phyloP scores from a whole-genome alignment of 1,140 invertebrate genomes.

The Parasteatoda tepidariorum region DNA sequence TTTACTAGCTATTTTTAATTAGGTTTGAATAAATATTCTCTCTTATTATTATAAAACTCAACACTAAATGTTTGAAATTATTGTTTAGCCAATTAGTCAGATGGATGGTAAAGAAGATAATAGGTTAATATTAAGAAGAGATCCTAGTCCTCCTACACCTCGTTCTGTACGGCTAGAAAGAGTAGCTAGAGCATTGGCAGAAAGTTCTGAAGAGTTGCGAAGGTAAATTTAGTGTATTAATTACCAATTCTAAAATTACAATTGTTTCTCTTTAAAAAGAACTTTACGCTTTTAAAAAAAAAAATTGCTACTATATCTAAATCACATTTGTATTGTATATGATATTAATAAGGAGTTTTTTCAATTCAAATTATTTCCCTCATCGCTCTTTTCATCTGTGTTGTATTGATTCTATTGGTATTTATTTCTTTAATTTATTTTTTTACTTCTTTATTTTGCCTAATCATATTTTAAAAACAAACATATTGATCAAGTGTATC shows the following conservation, averaged over 20 bases:
- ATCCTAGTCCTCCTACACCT: conserved; percentile 83
- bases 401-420: no score
- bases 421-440: no score
- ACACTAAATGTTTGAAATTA: background rate
- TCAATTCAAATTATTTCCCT: no score
- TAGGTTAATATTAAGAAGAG: conserved; percentile 71
- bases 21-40: no score
- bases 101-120: conserved; percentile 74
- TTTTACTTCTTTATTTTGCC: no score
- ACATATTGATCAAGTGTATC: no score
- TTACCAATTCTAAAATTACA: no score
- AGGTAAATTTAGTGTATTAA: conserved; percentile 63
- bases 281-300: background rate
- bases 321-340: background rate
- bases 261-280: background rate
- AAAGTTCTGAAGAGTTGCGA: conserved; percentile 87
- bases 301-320: background rate
- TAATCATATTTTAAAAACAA: no score
- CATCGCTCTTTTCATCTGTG: no score
- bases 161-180: conserved; percentile 84
- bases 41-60: no score
- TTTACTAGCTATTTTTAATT: no score
- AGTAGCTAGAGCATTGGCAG: conserved; percentile 84
- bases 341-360: no score
- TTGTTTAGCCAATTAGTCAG: conserved; percentile 7